Conservation (phyloP, 2,797 vertebrate species). For the Harpagifer antarcticus region DNA sequence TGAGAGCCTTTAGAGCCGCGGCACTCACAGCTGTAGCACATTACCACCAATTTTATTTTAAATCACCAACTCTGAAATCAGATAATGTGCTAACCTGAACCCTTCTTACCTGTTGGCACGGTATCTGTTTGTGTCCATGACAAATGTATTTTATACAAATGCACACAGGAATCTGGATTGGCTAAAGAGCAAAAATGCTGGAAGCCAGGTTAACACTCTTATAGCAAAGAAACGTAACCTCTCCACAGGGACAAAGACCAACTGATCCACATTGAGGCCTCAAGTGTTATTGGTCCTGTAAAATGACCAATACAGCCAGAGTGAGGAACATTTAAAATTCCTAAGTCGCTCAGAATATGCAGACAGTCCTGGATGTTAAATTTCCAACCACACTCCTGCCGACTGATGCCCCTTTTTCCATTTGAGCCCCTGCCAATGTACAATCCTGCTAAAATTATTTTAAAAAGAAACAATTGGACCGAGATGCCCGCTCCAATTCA, state of each 20-base stretch:
- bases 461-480: constrained; percentile 13
- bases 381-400: constrained; percentile 63
- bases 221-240: constrained; percentile 18
- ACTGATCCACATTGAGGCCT: constrained; percentile 1
- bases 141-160: constrained; percentile 38
- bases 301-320: constrained; percentile 46
- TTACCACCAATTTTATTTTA: constrained; percentile 40
- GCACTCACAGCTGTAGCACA: constrained; percentile 33
- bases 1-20: constrained; percentile 14
- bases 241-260: constrained; percentile 23
- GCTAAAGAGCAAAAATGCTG: constrained; percentile 18
- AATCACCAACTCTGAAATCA: constrained; percentile 50
- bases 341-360: constrained; percentile 36
- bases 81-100: constrained; percentile 38
- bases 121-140: constrained; percentile 34
- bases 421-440: constrained; percentile 46
- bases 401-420: constrained; percentile 66
- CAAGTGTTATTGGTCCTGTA: constrained; percentile 29
- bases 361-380: constrained; percentile 55
- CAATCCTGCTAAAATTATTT: constrained; percentile 48
- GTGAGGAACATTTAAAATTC: constrained; percentile 35
- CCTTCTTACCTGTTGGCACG: constrained; percentile 36
- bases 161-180: constrained; percentile 30
- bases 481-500: constrained; percentile 52
- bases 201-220: constrained; percentile 27